phyloP scores from a whole-genome alignment of 2,113 vertebrate species.

The Paralichthys olivaceus region DNA sequence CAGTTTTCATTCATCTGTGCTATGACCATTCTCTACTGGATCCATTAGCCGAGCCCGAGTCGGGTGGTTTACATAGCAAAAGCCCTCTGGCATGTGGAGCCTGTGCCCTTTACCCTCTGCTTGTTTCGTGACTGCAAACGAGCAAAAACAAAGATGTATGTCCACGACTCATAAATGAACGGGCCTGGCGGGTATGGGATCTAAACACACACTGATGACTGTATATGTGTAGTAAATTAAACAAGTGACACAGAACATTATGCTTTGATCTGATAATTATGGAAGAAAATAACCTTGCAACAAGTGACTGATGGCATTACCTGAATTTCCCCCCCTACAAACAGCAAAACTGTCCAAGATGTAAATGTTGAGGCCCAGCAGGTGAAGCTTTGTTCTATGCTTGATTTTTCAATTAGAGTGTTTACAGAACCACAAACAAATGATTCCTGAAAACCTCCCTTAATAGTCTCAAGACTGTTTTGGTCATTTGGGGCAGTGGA shows the following conservation, averaged over 20 bases:
- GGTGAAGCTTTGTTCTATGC: slow-evolving; percentile 43
- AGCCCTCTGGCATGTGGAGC: slow-evolving; percentile 73
- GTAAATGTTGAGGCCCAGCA: slow-evolving; percentile 34
- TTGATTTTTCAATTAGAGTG: slow-evolving; percentile 10
- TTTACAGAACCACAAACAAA: slow-evolving; percentile 35
- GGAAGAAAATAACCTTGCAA: slow-evolving; percentile 70
- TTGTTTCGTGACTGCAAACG: slow-evolving; percentile 67
- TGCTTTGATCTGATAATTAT: slow-evolving; percentile 79
- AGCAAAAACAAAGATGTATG: slow-evolving; percentile 72
- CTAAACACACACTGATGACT: slow-evolving; percentile 72
- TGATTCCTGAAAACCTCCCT: slow-evolving; percentile 11
- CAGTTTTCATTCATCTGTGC: slow-evolving; percentile 77
- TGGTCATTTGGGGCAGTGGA: slow-evolving; percentile 9
- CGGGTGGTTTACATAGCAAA: slow-evolving; percentile 55
- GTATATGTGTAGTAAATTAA: slow-evolving; percentile 62
- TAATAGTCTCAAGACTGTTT: neutral
- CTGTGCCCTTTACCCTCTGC: slow-evolving; percentile 66
- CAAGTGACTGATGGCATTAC: slow-evolving; percentile 53
- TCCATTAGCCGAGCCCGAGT: slow-evolving; percentile 46
- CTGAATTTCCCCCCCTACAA: slow-evolving; percentile 70
- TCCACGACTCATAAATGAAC: slow-evolving; percentile 55
- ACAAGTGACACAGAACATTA: slow-evolving; percentile 65
- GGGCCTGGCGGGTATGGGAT: slow-evolving; percentile 46
- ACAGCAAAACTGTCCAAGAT: slow-evolving; percentile 41
- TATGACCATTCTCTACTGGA: slow-evolving; percentile 68